Percentiles rank a stretch among this genome's conserved stretches.
Conservation (phyloP, 2,797 vertebrate species). For the Sebastes baramenuke region DNA sequence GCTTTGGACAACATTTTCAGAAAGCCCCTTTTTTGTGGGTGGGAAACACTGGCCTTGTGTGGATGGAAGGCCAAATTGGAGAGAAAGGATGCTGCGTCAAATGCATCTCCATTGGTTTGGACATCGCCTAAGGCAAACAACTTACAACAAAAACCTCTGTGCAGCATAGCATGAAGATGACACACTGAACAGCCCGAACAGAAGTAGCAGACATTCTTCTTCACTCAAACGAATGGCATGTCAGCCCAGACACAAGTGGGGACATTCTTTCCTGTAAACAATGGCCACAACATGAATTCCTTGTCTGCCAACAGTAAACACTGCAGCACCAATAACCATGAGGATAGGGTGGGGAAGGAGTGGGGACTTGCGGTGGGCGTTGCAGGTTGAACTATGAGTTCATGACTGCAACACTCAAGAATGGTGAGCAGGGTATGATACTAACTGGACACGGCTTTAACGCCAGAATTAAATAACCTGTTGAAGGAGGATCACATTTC, state of each 20-base stretch:
- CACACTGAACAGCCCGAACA: constrained; percentile 55
- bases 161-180: constrained; percentile 66
- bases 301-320: constrained; percentile 52
- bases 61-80: constrained; percentile 14
- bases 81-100: constrained; percentile 36
- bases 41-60: constrained; percentile 28
- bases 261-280: constrained; percentile 73
- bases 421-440: constrained; percentile 13
- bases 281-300: constrained; percentile 62
- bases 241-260: constrained; percentile 61
- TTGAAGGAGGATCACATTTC: constrained; percentile 59
- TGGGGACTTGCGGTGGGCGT: constrained; percentile 13
- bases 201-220: constrained; percentile 60
- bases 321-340: constrained; percentile 43
- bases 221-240: constrained; percentile 60
- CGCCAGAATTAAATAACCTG: constrained; percentile 57
- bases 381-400: constrained; percentile 3
- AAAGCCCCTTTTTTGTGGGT: not conserved
- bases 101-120: constrained; percentile 39
- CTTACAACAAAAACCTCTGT: constrained; percentile 64
- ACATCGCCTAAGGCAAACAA: constrained; percentile 58
- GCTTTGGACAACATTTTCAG: constrained; percentile 15
- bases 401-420: constrained; percentile 12
- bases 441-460: constrained; percentile 35
- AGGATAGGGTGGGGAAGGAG: constrained; percentile 30